These are phyloP conservation scores for Monopis laevigella DNA, from an alignment of 2,888 invertebrate genomes.

Conservation along the genomic window DNA sequence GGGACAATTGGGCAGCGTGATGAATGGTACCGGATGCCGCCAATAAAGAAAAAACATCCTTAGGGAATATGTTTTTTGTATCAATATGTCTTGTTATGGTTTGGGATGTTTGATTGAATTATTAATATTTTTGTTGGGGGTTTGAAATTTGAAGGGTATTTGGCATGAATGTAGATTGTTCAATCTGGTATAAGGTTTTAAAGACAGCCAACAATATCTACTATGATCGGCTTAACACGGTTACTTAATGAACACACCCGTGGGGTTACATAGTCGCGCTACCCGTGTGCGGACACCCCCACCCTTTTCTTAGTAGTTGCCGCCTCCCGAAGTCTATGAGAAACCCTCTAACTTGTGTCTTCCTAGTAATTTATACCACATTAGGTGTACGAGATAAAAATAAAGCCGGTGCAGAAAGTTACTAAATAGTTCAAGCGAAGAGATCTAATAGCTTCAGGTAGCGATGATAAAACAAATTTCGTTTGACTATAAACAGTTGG, in stretches of 20 bases:
- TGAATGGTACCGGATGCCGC: conserved; percentile 51
- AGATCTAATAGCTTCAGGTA: no score
- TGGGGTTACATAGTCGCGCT: conserved; percentile 40
- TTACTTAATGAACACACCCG: conserved; percentile 51
- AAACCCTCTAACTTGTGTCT: conserved; percentile 14
- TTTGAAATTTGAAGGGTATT: background rate
- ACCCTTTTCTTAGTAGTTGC: background rate
- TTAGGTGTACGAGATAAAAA: conserved; percentile 39
- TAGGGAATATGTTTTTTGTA: conserved; percentile 35
- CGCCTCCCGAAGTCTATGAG: conserved; percentile 23
- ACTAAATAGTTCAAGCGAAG: no score
- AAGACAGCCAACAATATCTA: conserved; percentile 28
- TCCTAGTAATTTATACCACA: conserved; percentile 29
- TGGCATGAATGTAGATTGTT: background rate
- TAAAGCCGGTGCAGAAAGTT: no score
- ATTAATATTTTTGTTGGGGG: background rate
- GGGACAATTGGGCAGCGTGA: conserved; percentile 46
- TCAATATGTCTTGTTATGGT: background rate
- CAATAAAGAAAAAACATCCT: conserved; percentile 33
- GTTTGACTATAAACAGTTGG: no score
- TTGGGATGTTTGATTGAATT: background rate
- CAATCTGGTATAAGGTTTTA: background rate
- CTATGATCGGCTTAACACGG: conserved; percentile 53
- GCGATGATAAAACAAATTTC: no score
- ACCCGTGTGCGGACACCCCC: conserved; percentile 27